Evolutionary conservation across 2,888 invertebrate species (phyloP).

Genomic region (Synergus gifuensis): DNA sequence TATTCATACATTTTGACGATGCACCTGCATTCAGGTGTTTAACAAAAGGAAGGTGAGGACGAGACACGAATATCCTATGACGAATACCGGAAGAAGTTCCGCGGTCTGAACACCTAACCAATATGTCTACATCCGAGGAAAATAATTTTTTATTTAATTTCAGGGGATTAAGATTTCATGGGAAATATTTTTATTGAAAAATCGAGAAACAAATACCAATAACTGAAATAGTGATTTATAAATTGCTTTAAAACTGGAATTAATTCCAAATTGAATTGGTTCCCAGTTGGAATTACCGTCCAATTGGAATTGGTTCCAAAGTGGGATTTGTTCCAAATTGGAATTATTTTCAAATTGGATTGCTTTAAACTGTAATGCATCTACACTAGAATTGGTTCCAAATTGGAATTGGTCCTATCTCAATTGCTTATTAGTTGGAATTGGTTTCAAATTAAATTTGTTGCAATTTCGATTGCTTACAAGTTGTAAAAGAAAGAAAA

Average conservation of each 20-base stretch:
- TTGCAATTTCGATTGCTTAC: no score
- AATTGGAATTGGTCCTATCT: not conserved
- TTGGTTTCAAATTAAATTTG: no score
- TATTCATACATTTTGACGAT: not conserved
- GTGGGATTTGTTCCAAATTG: not conserved
- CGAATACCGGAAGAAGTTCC: slow-evolving; percentile 70
- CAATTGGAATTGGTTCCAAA: not conserved
- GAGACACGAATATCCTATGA: slow-evolving; percentile 67
- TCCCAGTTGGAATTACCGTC: not conserved
- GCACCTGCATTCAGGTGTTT: slow-evolving; percentile 28
- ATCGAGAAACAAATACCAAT: no score
- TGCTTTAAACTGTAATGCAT: not conserved
- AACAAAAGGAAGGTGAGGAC: slow-evolving; percentile 49
- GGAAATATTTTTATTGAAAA: not conserved
- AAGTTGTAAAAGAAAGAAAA: not conserved
- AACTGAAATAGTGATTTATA: no score
- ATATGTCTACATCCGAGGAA: slow-evolving; percentile 8
- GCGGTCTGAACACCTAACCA: slow-evolving; percentile 58
- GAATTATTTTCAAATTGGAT: not conserved
- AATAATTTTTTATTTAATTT: slow-evolving; percentile 3
- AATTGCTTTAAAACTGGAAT: not conserved
- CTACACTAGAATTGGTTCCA: not conserved
- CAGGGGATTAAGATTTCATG: not conserved
- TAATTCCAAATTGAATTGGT: not conserved
- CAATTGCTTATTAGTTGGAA: not conserved